phyloP scores from a whole-genome alignment of 1,140 invertebrate species.

The Lepidurus arcticus region DNA sequence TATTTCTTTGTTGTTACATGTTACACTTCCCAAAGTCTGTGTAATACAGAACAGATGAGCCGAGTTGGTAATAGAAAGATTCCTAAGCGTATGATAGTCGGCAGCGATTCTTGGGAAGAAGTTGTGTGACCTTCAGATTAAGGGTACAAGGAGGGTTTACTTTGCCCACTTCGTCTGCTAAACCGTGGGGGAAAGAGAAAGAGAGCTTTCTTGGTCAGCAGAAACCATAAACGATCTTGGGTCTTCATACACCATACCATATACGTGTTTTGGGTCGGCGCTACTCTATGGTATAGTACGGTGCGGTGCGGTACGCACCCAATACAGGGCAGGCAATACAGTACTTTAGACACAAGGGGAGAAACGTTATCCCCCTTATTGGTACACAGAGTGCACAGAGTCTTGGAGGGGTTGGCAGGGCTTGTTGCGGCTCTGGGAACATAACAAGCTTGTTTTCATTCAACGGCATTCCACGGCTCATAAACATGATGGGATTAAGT shows the following conservation, averaged over 20 bases:
- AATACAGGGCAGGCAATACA: neutral
- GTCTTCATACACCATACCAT: neutral
- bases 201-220: neutral
- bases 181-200: neutral
- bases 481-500: conserved; percentile 22
- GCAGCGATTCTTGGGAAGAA: neutral
- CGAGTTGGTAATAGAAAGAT: too few species aligned
- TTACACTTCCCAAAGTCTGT: too few species aligned
- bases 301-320: too few species aligned
- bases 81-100: neutral
- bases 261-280: neutral
- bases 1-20: too few species aligned
- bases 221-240: neutral
- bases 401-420: neutral
- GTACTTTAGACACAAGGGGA: neutral
- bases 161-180: neutral
- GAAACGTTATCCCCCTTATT: neutral
- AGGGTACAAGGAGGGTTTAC: conserved; percentile 1
- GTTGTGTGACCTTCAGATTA: neutral
- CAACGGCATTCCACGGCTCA: conserved; percentile 17
- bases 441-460: conserved; percentile 22
- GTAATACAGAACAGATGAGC: too few species aligned
- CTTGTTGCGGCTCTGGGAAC: conserved; percentile 10
- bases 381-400: neutral
- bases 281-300: too few species aligned